Percentiles rank a stretch among this genome's conserved stretches.
Evolutionary conservation across 2,797 vertebrate species (phyloP).

Genomic region (Trichosurus vulpecula): DNA sequence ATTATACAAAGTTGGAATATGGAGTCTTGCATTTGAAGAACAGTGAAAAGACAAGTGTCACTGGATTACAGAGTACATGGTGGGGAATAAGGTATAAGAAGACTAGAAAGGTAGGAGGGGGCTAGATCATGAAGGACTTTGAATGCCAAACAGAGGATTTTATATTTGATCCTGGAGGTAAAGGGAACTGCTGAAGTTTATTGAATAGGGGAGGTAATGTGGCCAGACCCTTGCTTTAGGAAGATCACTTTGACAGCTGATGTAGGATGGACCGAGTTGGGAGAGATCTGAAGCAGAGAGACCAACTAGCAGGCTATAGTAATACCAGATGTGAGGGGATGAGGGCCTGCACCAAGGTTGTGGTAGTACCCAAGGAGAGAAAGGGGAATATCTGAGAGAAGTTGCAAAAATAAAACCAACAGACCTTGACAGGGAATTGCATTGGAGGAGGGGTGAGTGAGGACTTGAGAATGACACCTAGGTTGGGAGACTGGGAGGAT

Average conservation of each 20-base stretch:
- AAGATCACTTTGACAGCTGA: not conserved
- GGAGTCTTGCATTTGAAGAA: not conserved
- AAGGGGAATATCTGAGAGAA: not conserved
- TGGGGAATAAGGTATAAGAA: not conserved
- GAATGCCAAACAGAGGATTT: too few species aligned
- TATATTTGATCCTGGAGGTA: too few species aligned
- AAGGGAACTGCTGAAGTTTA: too few species aligned
- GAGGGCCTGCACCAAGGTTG: not conserved
- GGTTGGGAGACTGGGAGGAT: not conserved
- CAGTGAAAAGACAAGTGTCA: not conserved
- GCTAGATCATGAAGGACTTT: too few species aligned
- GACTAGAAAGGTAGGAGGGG: not conserved
- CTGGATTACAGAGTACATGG: not conserved
- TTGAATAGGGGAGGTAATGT: not conserved
- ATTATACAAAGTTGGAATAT: not conserved
- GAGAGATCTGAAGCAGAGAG: not conserved
- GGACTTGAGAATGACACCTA: not conserved
- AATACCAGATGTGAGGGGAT: not conserved
- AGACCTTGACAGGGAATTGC: not conserved
- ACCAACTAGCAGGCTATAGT: not conserved
- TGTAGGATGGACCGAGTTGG: not conserved
- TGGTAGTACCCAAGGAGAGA: not conserved
- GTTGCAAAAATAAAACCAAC: not conserved
- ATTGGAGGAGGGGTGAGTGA: too few species aligned
- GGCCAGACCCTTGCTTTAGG: not conserved